phyloP scores from a whole-genome alignment of 2,888 invertebrate species.

The Lochmaea capreae region DNA sequence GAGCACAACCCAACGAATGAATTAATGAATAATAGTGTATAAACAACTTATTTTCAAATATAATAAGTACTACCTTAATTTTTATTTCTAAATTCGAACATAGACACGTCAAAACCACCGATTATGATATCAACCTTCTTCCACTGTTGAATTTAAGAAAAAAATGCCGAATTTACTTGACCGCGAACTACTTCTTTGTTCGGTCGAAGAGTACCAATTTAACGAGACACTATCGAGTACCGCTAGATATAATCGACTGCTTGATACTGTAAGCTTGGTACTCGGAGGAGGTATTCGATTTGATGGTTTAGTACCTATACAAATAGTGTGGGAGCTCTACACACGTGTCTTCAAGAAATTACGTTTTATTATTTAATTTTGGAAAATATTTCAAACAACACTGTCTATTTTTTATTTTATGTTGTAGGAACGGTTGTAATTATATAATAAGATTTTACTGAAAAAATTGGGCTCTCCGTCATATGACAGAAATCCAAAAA shows the following conservation, averaged over 20 bases:
- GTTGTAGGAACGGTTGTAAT: too few relatives aligned
- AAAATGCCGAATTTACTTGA: slow-evolving; percentile 15
- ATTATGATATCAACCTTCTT: not conserved
- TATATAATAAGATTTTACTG: too few relatives aligned
- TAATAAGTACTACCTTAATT: slow-evolving; percentile 10
- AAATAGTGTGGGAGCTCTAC: slow-evolving; percentile 16
- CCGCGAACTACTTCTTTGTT: slow-evolving; percentile 27
- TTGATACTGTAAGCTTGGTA: slow-evolving; percentile 26
- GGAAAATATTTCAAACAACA: too few relatives aligned
- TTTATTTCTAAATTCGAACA: not conserved
- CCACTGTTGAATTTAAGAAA: slow-evolving; percentile 6
- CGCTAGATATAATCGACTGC: slow-evolving; percentile 26
- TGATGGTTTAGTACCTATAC: slow-evolving; percentile 16
- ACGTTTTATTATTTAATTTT: too few relatives aligned
- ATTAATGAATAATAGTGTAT: too few relatives aligned
- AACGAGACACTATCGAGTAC: slow-evolving; percentile 30
- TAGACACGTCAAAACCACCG: not conserved
- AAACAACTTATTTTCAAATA: not conserved
- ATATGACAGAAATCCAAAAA: too few relatives aligned
- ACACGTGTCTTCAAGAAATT: not conserved
- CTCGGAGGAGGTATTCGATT: slow-evolving; percentile 23
- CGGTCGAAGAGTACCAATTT: slow-evolving; percentile 24
- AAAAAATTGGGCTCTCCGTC: too few relatives aligned
- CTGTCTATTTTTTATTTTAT: too few relatives aligned
- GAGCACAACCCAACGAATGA: too few relatives aligned